phyloP scores from a whole-genome alignment of 1,140 invertebrate species.

The Dryas iulia region DNA sequence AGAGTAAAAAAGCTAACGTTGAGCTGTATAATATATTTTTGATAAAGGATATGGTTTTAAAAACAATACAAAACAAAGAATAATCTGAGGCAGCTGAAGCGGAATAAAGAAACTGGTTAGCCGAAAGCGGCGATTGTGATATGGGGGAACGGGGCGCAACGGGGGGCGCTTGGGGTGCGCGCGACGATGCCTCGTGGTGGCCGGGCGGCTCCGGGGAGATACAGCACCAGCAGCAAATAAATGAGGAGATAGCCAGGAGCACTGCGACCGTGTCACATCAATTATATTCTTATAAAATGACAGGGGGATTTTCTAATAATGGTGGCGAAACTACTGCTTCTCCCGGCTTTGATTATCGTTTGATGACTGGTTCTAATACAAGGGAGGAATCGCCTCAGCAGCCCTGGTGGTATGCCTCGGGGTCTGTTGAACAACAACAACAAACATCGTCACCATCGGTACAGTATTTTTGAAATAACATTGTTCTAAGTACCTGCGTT shows the following conservation, averaged over 20 bases:
- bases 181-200: constrained; percentile 84
- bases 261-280: constrained; percentile 85
- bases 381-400: constrained; percentile 69
- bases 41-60: constrained; percentile 53
- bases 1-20: constrained; percentile 28
- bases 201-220: constrained; percentile 80
- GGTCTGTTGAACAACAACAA: constrained; percentile 65
- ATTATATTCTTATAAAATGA: constrained; percentile 91
- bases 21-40: constrained; percentile 13
- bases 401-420: constrained; percentile 71
- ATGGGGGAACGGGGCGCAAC: constrained; percentile 77
- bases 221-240: constrained; percentile 82
- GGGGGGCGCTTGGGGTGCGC: constrained; percentile 83
- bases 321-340: constrained; percentile 63
- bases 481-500: neutral
- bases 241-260: constrained; percentile 78
- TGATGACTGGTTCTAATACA: constrained; percentile 63
- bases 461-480: constrained; percentile 26
- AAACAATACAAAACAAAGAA: constrained; percentile 42
- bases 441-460: constrained; percentile 71
- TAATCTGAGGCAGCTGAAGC: constrained; percentile 48
- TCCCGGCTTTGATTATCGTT: constrained; percentile 67
- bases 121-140: constrained; percentile 65
- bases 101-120: constrained; percentile 73
- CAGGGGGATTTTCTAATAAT: constrained; percentile 88